A percentile compares a stretch with the other conserved stretches of the same genome.
phyloP scores from a whole-genome alignment of 1,140 invertebrate species.

The Apis laboriosa region DNA sequence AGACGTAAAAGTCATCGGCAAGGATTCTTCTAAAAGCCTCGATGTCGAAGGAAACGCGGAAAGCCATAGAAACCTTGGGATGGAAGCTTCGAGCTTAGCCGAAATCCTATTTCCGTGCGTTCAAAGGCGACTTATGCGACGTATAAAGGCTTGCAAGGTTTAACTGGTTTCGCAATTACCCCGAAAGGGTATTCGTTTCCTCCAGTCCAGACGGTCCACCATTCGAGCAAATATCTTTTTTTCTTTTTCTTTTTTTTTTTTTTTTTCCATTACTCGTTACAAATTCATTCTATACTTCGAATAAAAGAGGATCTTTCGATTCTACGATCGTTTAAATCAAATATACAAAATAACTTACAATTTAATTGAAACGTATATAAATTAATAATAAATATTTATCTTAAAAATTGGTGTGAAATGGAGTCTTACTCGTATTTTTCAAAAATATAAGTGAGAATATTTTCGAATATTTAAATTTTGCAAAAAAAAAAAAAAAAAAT shows the following conservation, averaged over 20 bases:
- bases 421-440: no score
- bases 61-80: constrained; percentile 21
- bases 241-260: no score
- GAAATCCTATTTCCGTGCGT: constrained; percentile 29
- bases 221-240: not conserved
- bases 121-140: constrained; percentile 28
- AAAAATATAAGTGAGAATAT: no score
- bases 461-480: no score
- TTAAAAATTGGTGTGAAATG: no score
- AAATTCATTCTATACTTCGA: no score
- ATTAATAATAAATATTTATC: no score
- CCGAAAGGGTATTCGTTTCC: not conserved
- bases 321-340: no score
- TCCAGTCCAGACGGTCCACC: not conserved
- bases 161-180: constrained; percentile 31
- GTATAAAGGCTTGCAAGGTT: constrained; percentile 5
- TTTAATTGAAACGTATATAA: no score
- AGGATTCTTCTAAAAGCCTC: constrained; percentile 22
- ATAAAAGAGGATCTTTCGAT: no score
- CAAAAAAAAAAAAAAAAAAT: no score
- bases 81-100: constrained; percentile 19
- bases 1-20: constrained; percentile 28
- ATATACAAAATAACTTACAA: no score
- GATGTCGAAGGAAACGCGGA: constrained; percentile 15
- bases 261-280: not conserved